These are phyloP conservation scores for Sminthurides bifidus DNA, from an alignment of 1,140 invertebrate genomes.

Conservation along the genomic window DNA sequence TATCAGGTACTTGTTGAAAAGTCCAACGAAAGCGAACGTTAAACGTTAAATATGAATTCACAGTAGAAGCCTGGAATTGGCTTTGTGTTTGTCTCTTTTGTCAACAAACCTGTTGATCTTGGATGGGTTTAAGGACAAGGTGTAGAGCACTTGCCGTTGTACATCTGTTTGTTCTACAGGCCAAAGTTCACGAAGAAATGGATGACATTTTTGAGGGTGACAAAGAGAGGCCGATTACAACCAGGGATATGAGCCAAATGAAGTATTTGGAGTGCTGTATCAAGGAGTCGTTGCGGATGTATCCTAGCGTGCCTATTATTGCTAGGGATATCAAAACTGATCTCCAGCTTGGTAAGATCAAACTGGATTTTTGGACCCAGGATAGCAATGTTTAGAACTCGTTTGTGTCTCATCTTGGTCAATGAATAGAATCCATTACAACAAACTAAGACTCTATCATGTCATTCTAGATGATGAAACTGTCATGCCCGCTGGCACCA, in stretches of 20 bases:
- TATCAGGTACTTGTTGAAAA: no score
- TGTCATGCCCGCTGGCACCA: slow-evolving; percentile 2
- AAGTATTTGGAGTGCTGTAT: no score
- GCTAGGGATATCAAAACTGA: slow-evolving; percentile 38
- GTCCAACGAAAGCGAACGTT: neutral
- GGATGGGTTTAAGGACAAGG: no score
- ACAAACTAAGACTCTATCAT: neutral
- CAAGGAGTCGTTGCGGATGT: no score
- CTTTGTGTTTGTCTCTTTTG: no score
- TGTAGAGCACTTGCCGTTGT: no score
- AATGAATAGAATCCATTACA: no score
- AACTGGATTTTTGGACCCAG: neutral
- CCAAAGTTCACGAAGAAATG: slow-evolving; percentile 35
- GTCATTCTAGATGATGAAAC: slow-evolving; percentile 15
- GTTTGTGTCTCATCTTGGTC: no score
- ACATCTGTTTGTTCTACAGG: no score
- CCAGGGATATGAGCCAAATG: slow-evolving; percentile 42
- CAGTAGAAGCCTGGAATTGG: no score
- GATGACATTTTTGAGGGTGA: slow-evolving; percentile 34
- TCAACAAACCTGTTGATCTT: neutral
- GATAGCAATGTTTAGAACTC: no score
- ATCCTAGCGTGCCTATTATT: slow-evolving; percentile 62
- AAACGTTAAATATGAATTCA: no score
- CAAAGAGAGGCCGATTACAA: slow-evolving; percentile 33
- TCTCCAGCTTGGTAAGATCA: slow-evolving; percentile 36